Evolutionary conservation across 2,113 vertebrate genomes (phyloP).

Genomic region (Bombycilla garrulus): DNA sequence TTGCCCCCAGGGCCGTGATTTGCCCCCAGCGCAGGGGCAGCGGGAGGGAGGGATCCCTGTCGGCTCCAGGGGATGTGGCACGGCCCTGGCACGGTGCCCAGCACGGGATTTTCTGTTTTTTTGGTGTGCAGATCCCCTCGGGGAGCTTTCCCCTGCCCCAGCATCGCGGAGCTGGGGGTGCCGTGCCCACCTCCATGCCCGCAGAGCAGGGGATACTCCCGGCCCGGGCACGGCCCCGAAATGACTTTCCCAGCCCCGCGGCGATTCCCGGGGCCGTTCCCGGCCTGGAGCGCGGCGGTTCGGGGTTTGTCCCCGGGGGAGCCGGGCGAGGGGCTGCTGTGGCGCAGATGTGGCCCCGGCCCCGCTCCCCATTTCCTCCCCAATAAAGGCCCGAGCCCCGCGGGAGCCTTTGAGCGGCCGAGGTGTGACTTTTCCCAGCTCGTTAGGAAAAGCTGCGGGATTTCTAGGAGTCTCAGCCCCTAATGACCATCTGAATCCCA

Average conservation of each 20-base stretch:
- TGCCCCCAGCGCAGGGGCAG: accelerated
- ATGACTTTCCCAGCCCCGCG: too few relatives aligned
- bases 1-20: too few relatives aligned
- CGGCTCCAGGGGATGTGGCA: accelerated
- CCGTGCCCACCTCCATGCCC: accelerated
- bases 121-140: accelerated
- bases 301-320: neutral
- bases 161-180: accelerated
- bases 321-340: neutral
- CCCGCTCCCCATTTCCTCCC: conserved; percentile 24
- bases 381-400: neutral
- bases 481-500: conserved; percentile 70
- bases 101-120: accelerated
- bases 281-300: neutral
- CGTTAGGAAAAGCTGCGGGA: conserved; percentile 48
- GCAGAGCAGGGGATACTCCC: neutral
- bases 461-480: conserved; percentile 12
- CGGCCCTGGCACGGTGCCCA: accelerated
- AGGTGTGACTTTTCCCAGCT: conserved; percentile 76
- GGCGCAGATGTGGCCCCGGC: neutral
- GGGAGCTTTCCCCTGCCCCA: accelerated
- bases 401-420: neutral
- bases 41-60: accelerated
- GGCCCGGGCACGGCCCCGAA: too few relatives aligned
- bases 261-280: neutral